Evolutionary conservation across 2,113 vertebrate genomes (phyloP).

Genomic region (Neogale vison): DNA sequence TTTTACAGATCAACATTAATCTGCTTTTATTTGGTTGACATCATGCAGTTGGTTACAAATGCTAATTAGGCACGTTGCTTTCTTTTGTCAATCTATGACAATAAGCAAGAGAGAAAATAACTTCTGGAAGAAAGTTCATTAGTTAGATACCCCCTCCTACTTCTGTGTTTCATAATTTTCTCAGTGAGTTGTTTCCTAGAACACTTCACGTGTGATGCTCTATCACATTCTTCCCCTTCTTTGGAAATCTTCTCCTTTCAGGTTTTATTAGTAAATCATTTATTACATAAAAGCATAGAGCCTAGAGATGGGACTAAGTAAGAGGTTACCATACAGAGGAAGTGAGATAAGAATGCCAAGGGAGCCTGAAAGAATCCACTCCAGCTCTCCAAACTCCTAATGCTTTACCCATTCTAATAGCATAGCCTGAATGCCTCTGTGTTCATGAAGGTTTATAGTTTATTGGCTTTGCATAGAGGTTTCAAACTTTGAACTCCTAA

Average conservation of each 20-base stretch:
- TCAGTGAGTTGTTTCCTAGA: not conserved
- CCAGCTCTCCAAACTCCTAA: not conserved
- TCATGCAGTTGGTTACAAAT: slow-evolving; percentile 54
- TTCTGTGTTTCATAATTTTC: not conserved
- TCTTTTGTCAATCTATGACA: slow-evolving; percentile 13
- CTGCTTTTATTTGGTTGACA: slow-evolving; percentile 8
- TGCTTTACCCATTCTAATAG: not conserved
- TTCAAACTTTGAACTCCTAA: not conserved
- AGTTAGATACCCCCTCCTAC: not conserved
- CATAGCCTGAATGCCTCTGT: not conserved
- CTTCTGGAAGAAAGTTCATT: not conserved
- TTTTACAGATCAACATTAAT: slow-evolving; percentile 54
- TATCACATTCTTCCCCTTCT: not conserved
- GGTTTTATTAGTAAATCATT: not conserved
- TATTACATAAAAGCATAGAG: not conserved
- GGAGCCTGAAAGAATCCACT: not conserved
- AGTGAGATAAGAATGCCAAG: not conserved
- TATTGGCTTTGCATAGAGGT: not conserved
- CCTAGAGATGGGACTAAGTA: not conserved
- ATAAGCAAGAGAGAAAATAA: not conserved
- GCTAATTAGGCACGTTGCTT: slow-evolving; percentile 38
- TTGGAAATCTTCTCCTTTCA: not conserved
- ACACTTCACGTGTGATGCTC: not conserved
- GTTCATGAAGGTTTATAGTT: rapidly evolving
- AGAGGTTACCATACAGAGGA: not conserved